A percentile compares a stretch with the other conserved stretches of the same genome.
These are phyloP conservation scores for Aleiodes testaceus DNA, from an alignment of 2,888 invertebrate genomes.

Conservation along the genomic window DNA sequence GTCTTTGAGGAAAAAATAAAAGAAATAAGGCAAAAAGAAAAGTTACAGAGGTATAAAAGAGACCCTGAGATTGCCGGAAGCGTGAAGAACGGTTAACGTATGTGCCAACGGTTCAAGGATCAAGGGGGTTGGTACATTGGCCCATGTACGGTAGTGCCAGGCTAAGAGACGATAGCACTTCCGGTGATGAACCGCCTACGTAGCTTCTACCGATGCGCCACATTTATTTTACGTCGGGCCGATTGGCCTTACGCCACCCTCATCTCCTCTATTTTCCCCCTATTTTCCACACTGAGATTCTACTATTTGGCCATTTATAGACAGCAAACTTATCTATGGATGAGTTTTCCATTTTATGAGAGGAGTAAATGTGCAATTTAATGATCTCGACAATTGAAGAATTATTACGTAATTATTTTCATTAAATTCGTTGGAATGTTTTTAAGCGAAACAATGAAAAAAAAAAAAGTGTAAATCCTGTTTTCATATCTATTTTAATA, in stretches of 20 bases:
- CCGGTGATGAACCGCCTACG: constrained; percentile 58
- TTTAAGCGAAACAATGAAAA: no score
- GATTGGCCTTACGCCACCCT: constrained; percentile 47
- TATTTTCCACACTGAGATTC: constrained; percentile 19
- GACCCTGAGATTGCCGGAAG: constrained; percentile 29
- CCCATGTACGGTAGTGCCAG: constrained; percentile 24
- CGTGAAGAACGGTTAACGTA: constrained; percentile 31
- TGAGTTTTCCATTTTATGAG: not conserved
- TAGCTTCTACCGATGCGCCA: constrained; percentile 54
- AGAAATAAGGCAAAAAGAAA: not conserved
- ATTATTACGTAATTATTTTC: no score
- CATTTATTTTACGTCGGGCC: constrained; percentile 61
- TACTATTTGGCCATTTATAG: constrained; percentile 30
- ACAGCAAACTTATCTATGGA: constrained; percentile 10
- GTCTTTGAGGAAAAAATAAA: not conserved
- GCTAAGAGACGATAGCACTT: constrained; percentile 50
- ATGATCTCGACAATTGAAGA: no score
- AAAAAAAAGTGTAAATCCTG: not conserved
- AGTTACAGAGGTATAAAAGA: constrained; percentile 29
- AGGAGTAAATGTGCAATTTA: no score
- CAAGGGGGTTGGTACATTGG: constrained; percentile 8
- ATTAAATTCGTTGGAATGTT: no score
- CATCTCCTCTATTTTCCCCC: constrained; percentile 21
- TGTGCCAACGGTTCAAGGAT: constrained; percentile 34
- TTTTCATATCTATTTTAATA: not conserved